Percentiles rank a stretch among this genome's conserved stretches.
These are phyloP conservation scores for Hypomecis atomaria DNA, from an alignment of 2,888 invertebrate genomes.

Conservation along the genomic window DNA sequence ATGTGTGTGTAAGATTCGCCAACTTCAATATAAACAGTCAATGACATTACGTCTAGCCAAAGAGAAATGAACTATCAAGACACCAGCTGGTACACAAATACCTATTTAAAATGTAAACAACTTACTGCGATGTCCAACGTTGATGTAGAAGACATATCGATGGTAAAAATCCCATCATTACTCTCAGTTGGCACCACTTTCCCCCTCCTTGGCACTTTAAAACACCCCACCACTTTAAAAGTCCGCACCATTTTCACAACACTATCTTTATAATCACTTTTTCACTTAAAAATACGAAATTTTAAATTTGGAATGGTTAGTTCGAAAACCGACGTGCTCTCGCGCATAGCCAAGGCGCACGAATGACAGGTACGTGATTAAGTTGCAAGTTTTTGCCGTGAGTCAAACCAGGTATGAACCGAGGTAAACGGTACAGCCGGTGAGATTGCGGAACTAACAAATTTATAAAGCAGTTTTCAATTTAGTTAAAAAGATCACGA, in stretches of 20 bases:
- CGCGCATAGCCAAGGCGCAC: constrained; percentile 37
- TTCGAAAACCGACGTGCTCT: constrained; percentile 63
- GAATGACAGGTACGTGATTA: constrained; percentile 42
- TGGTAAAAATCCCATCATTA: constrained; percentile 70
- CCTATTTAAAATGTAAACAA: not conserved
- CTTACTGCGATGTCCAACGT: constrained; percentile 76
- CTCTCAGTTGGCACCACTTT: constrained; percentile 70
- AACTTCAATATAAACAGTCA: no score
- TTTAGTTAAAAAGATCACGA: not conserved
- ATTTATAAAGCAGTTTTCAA: no score
- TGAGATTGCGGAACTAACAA: not conserved
- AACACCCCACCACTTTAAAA: constrained; percentile 69
- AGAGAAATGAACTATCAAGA: no score
- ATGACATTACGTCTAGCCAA: no score
- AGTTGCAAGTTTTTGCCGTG: constrained; percentile 37
- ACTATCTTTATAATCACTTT: constrained; percentile 19
- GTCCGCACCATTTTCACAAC: constrained; percentile 68
- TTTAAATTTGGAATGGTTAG: constrained; percentile 4
- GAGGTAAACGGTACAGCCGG: not conserved
- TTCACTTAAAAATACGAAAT: constrained; percentile 40
- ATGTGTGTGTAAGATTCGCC: no score
- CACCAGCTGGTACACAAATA: not conserved
- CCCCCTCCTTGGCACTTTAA: constrained; percentile 66
- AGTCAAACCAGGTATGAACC: constrained; percentile 39
- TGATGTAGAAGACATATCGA: constrained; percentile 71